Evolutionary conservation across 2,888 invertebrate species (phyloP).

Genomic region (Andricus quercusramuli): DNA sequence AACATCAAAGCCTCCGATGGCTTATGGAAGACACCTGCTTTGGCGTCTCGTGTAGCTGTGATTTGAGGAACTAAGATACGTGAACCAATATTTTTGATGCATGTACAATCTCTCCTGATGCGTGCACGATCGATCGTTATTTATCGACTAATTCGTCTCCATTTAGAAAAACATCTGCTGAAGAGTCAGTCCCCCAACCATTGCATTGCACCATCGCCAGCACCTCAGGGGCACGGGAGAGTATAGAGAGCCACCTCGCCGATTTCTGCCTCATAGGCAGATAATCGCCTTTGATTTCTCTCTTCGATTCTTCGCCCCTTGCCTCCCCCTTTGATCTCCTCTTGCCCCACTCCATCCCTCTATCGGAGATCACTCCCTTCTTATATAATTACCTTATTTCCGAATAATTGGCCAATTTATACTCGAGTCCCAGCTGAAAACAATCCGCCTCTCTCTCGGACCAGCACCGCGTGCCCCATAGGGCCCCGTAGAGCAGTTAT

Average conservation of each 20-base stretch:
- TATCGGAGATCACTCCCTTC: constrained; percentile 78
- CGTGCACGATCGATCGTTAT: constrained; percentile 67
- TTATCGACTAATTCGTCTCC: constrained; percentile 74
- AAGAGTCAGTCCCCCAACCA: constrained; percentile 45
- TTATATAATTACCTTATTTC: constrained; percentile 79
- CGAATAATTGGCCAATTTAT: constrained; percentile 79
- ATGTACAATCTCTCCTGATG: constrained; percentile 50
- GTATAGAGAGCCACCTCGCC: constrained; percentile 65
- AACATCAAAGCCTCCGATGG: no score
- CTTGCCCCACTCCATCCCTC: constrained; percentile 60
- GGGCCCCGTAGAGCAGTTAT: constrained; percentile 77
- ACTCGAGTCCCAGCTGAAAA: constrained; percentile 78
- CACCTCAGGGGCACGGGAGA: constrained; percentile 65
- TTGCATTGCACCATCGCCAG: constrained; percentile 59
- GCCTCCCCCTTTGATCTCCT: constrained; percentile 54
- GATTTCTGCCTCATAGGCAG: constrained; percentile 77
- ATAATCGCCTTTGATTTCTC: constrained; percentile 78
- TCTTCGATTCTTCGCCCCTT: constrained; percentile 74
- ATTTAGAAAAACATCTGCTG: constrained; percentile 74
- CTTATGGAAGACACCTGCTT: no score
- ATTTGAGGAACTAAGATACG: neutral
- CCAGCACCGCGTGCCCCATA: constrained; percentile 72
- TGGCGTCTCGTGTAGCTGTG: no score
- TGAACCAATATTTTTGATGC: constrained; percentile 44
- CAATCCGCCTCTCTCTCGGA: constrained; percentile 71